Percentiles rank a stretch among this genome's conserved stretches.
Conservation (phyloP, 2,888 invertebrate species). For the Tiliacea citrago region DNA sequence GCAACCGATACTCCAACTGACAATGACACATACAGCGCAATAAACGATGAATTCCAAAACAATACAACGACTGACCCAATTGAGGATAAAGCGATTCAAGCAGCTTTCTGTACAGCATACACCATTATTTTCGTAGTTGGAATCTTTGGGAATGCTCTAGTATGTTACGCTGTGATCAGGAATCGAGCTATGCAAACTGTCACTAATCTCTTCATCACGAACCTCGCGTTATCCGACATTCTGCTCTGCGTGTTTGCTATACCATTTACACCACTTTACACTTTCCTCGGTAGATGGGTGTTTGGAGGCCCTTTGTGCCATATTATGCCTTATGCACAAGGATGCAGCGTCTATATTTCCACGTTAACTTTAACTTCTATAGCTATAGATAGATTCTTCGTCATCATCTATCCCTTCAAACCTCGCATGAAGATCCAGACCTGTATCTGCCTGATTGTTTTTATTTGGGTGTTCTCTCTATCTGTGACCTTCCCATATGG, state of each 20-base stretch:
- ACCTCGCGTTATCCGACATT: conserved; percentile 96
- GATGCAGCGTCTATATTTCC: conserved; percentile 97
- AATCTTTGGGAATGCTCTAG: conserved; percentile 95
- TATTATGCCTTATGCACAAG: conserved; percentile 96
- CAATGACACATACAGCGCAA: conserved; percentile 72
- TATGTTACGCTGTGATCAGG: conserved; percentile 96
- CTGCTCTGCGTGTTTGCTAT: conserved; percentile 96
- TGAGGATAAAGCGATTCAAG: conserved; percentile 92
- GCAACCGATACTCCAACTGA: conserved; percentile 72
- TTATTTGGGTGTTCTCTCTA: conserved; percentile 95
- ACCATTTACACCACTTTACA: conserved; percentile 97
- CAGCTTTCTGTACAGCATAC: conserved; percentile 94
- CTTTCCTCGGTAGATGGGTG: conserved; percentile 95
- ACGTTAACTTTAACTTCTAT: conserved; percentile 97
- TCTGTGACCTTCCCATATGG: conserved; percentile 96
- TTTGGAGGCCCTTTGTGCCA: conserved; percentile 96
- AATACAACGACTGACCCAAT: conserved; percentile 88
- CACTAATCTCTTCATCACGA: conserved; percentile 97
- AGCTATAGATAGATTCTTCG: conserved; percentile 97
- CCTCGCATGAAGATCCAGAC: conserved; percentile 95
- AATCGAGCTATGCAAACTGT: conserved; percentile 98
- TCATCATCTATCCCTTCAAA: conserved; percentile 96
- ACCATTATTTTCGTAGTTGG: conserved; percentile 95
- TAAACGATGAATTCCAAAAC: conserved; percentile 71
- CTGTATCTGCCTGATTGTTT: conserved; percentile 94